These are phyloP conservation scores for Aleiodes sp. DNA, from an alignment of 1,140 invertebrate species.

Conservation along the genomic window DNA sequence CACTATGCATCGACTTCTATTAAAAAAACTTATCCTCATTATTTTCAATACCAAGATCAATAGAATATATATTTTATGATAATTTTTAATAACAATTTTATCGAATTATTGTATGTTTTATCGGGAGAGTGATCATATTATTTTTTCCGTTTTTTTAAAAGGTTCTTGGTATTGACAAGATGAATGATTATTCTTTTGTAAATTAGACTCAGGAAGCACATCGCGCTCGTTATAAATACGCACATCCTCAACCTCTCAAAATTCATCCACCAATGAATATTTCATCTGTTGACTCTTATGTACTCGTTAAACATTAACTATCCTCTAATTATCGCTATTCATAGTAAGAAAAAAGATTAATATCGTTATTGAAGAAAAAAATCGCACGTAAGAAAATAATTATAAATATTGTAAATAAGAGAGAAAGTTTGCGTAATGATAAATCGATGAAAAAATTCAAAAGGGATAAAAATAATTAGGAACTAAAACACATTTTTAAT, in stretches of 20 bases:
- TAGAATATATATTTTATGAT: too few relatives aligned
- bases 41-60: too few relatives aligned
- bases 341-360: not conserved
- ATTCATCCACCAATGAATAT: not conserved
- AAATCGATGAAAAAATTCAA: conserved; percentile 4
- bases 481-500: not conserved
- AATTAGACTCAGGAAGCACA: not conserved
- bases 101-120: too few relatives aligned
- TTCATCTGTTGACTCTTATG: conserved; percentile 21
- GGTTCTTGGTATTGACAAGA: not conserved
- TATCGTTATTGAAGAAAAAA: not conserved
- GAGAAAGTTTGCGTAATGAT: conserved; percentile 15
- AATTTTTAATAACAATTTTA: too few relatives aligned
- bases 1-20: not conserved
- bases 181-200: not conserved
- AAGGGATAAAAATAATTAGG: conserved; percentile 15
- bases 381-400: conserved; percentile 6
- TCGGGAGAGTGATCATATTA: too few relatives aligned
- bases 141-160: too few relatives aligned
- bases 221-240: conserved; percentile 20
- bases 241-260: not conserved
- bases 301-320: conserved; percentile 6
- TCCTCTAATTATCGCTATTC: not conserved
- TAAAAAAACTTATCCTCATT: too few relatives aligned
- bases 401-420: conserved; percentile 14